A percentile compares a stretch with the other conserved stretches of the same genome.
These are phyloP conservation scores for Potamarius usumacintae DNA, from an alignment of 2,113 vertebrate species.

Conservation along the genomic window DNA sequence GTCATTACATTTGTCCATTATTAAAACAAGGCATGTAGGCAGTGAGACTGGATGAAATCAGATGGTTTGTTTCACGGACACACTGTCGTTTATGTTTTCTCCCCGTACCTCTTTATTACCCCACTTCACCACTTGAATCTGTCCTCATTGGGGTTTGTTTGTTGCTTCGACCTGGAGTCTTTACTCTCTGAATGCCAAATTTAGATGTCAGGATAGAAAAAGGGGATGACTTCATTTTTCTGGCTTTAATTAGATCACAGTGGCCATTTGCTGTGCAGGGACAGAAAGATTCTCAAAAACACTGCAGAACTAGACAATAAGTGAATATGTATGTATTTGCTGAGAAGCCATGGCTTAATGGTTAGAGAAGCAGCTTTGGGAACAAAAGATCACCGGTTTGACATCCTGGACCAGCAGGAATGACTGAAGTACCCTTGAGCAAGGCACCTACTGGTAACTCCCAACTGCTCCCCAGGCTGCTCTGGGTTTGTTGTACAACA, in stretches of 20 bases:
- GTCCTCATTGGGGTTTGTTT: slow-evolving; percentile 29
- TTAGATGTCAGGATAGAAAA: slow-evolving; percentile 59
- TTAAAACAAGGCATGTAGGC: background rate
- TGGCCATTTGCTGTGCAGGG: slow-evolving; percentile 56
- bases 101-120: background rate
- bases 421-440: too few relatives aligned
- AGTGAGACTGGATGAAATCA: background rate
- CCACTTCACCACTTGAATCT: background rate
- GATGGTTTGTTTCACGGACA: background rate
- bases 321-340: slow-evolving; percentile 63
- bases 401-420: too few relatives aligned
- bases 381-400: too few relatives aligned
- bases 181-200: slow-evolving; percentile 62
- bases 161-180: slow-evolving; percentile 51
- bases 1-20: background rate
- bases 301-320: slow-evolving; percentile 48
- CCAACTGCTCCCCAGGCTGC: too few relatives aligned
- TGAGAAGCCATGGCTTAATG: too few relatives aligned
- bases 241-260: slow-evolving; percentile 70
- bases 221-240: slow-evolving; percentile 67
- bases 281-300: slow-evolving; percentile 56
- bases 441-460: too few relatives aligned
- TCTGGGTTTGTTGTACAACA: too few relatives aligned
- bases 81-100: background rate
- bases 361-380: too few relatives aligned